These are phyloP conservation scores for Varanus komodoensis DNA, from an alignment of 2,113 vertebrate genomes.

Conservation along the genomic window DNA sequence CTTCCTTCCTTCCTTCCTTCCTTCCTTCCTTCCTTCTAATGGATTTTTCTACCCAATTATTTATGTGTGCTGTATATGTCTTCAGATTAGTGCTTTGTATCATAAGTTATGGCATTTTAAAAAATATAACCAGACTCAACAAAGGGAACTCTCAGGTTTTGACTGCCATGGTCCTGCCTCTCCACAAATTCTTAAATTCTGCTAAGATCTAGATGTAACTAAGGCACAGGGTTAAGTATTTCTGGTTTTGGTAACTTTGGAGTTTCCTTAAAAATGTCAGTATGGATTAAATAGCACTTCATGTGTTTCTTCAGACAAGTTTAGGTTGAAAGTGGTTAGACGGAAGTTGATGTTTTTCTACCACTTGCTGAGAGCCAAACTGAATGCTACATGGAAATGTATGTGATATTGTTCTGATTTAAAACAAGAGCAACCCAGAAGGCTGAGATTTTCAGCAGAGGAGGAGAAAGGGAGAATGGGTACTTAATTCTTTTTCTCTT, in stretches of 20 bases:
- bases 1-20: no score
- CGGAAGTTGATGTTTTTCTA: background rate
- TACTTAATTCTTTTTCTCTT: background rate
- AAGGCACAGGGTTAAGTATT: no score
- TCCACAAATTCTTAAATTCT: background rate
- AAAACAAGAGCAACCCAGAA: background rate
- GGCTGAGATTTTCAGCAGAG: background rate
- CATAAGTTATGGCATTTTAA: background rate
- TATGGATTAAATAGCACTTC: background rate
- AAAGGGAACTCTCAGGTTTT: background rate
- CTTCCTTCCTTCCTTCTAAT: no score
- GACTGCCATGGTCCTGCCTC: background rate
- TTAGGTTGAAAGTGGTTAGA: background rate
- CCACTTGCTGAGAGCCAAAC: background rate
- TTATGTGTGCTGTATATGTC: fast-evolving
- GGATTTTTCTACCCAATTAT: background rate
- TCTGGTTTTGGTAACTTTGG: background rate
- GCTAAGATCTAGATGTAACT: background rate
- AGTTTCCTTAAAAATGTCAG: background rate
- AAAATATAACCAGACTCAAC: background rate
- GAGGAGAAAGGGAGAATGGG: background rate
- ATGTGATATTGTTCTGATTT: background rate
- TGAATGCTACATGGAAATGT: background rate
- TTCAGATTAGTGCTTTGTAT: background rate
- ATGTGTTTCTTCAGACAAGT: background rate